These are phyloP conservation scores for Athetis lepigone DNA, from an alignment of 2,888 invertebrate species.

Conservation along the genomic window DNA sequence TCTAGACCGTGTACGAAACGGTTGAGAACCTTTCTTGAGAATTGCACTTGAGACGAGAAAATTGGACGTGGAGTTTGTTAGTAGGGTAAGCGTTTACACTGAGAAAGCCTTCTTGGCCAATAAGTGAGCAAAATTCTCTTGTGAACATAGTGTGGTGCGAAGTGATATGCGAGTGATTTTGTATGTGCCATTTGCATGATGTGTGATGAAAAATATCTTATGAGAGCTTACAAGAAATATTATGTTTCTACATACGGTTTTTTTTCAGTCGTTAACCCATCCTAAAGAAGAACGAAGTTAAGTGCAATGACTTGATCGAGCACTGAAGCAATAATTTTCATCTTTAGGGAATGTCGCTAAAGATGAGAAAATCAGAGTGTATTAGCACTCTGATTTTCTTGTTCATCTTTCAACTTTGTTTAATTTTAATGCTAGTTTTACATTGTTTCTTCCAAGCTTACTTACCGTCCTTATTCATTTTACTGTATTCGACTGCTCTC, in stretches of 20 bases:
- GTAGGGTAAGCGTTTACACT: conserved; percentile 20
- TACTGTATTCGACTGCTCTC: conserved; percentile 21
- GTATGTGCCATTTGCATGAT: no score
- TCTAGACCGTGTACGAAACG: conserved; percentile 36
- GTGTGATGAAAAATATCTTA: no score
- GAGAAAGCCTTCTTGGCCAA: conserved; percentile 14
- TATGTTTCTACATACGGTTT: no score
- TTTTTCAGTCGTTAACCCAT: no score
- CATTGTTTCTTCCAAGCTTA: conserved; percentile 21
- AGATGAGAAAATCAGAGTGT: no score
- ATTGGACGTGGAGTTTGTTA: conserved; percentile 28
- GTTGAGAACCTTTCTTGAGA: conserved; percentile 25
- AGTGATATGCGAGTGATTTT: not conserved
- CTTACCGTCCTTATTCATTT: conserved; percentile 35
- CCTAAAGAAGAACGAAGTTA: not conserved
- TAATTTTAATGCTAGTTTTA: conserved; percentile 23
- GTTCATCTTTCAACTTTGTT: conserved; percentile 18
- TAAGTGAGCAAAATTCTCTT: conserved; percentile 3
- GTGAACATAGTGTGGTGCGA: not conserved
- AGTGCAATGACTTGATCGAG: no score
- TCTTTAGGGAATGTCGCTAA: no score
- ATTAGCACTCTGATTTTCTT: no score
- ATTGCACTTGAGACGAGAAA: conserved; percentile 26
- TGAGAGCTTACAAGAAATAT: no score
- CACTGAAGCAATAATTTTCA: no score